Percentiles rank a stretch among this genome's conserved stretches.
phyloP scores from a whole-genome alignment of 1,140 invertebrate genomes.

The Bombus balteatus region DNA sequence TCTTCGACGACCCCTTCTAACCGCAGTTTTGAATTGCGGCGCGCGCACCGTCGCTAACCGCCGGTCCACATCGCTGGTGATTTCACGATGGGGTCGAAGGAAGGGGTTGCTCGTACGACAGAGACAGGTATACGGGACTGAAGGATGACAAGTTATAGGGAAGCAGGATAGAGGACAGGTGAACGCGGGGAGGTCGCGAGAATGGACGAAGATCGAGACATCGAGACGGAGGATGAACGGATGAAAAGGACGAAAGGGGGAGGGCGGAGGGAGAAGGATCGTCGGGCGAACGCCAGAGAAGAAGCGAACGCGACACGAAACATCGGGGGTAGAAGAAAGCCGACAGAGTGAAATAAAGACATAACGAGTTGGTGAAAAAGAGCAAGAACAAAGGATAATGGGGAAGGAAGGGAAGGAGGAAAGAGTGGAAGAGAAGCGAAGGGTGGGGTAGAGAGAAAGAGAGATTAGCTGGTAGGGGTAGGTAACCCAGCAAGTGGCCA shows the following conservation, averaged over 20 bases:
- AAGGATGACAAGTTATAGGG: not conserved
- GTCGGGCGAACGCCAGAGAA: not conserved
- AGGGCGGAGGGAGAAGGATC: not conserved
- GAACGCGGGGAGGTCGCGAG: not conserved
- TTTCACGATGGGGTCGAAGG: constrained; percentile 47
- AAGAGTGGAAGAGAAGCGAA: not conserved
- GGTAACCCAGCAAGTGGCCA: constrained; percentile 64
- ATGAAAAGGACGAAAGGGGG: constrained; percentile 1
- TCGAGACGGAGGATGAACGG: not conserved
- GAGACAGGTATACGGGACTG: constrained; percentile 14
- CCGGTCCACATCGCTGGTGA: constrained; percentile 56
- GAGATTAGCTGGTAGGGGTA: constrained; percentile 11
- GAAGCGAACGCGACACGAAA: constrained; percentile 22
- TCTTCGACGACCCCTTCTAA: constrained; percentile 72
- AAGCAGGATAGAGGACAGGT: not conserved
- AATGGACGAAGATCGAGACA: not conserved
- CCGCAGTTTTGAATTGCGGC: constrained; percentile 76
- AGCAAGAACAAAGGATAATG: constrained; percentile 37
- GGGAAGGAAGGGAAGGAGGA: not conserved
- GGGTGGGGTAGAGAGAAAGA: not conserved
- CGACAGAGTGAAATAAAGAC: constrained; percentile 36
- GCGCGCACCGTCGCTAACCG: constrained; percentile 68
- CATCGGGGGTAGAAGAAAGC: constrained; percentile 31
- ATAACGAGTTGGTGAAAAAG: constrained; percentile 40
- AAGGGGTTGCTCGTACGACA: constrained; percentile 52